phyloP scores from a whole-genome alignment of 2,797 vertebrate species.

The Diplodus puntazzo region DNA sequence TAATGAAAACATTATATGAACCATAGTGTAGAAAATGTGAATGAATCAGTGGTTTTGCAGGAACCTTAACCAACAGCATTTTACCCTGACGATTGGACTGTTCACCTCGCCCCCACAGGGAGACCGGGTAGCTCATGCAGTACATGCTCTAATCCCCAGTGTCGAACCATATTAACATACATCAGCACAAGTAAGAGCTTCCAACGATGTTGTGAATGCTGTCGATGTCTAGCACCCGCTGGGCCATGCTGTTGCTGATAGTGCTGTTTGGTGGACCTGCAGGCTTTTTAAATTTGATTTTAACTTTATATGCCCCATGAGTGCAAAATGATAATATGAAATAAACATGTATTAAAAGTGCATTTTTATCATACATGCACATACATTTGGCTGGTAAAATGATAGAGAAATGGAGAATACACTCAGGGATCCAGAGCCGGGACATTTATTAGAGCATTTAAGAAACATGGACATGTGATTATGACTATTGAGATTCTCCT shows the following conservation, averaged over 20 bases:
- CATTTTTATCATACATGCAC: not conserved
- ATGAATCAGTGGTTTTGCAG: no score
- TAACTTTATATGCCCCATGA: not conserved
- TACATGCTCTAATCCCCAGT: not conserved
- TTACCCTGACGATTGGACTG: no score
- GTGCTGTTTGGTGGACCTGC: constrained; percentile 3
- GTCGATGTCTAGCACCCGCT: not conserved
- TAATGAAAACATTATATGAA: no score
- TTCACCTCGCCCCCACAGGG: not conserved
- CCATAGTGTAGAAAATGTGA: no score
- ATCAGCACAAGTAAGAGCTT: not conserved
- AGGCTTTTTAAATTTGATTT: not conserved
- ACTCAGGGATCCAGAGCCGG: not conserved
- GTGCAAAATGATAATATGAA: not conserved
- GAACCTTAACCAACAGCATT: no score
- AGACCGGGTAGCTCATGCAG: not conserved
- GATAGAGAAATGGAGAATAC: not conserved
- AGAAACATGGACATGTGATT: not conserved
- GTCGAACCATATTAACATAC: not conserved
- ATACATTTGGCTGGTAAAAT: not conserved
- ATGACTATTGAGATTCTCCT: not conserved
- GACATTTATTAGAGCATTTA: not conserved
- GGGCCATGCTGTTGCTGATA: constrained; percentile 1
- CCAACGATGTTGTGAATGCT: constrained; percentile 4
- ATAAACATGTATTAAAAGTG: not conserved